These are phyloP conservation scores for Cataglyphis livida DNA, from an alignment of 2,888 invertebrate species.

Conservation along the genomic window DNA sequence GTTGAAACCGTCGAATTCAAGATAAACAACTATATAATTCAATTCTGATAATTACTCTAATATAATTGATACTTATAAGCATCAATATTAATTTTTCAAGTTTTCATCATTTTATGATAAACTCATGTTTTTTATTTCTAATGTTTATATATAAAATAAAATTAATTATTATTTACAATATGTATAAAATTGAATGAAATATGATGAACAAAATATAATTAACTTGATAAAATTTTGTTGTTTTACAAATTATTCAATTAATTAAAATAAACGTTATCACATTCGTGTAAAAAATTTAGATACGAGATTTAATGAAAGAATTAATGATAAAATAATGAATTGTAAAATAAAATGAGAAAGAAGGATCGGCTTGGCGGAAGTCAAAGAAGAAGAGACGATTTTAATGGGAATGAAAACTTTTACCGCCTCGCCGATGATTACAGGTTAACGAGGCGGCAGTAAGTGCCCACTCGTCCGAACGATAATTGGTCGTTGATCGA, in stretches of 20 bases:
- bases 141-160: not conserved
- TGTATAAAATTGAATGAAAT: not conserved
- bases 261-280: not conserved
- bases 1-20: not conserved
- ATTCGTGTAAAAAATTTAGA: not conserved
- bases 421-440: slow-evolving; percentile 65
- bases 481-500: slow-evolving; percentile 71
- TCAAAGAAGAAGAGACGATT: slow-evolving; percentile 48
- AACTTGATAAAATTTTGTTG: not conserved
- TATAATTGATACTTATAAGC: not conserved
- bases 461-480: slow-evolving; percentile 63
- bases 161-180: not conserved
- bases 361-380: slow-evolving; percentile 15
- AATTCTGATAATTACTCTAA: not conserved
- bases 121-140: not conserved
- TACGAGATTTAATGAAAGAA: not conserved
- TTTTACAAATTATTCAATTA: not conserved
- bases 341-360: slow-evolving; percentile 8
- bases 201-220: not conserved
- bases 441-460: slow-evolving; percentile 68
- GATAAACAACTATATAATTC: not conserved
- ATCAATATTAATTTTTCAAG: not conserved
- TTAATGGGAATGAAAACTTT: slow-evolving; percentile 69
- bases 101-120: not conserved
- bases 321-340: slow-evolving; percentile 32